Evolutionary conservation across 2,888 invertebrate species (phyloP), one percentile per base, ranked within the genome.

Genomic region (Unio pictorum): DNA sequence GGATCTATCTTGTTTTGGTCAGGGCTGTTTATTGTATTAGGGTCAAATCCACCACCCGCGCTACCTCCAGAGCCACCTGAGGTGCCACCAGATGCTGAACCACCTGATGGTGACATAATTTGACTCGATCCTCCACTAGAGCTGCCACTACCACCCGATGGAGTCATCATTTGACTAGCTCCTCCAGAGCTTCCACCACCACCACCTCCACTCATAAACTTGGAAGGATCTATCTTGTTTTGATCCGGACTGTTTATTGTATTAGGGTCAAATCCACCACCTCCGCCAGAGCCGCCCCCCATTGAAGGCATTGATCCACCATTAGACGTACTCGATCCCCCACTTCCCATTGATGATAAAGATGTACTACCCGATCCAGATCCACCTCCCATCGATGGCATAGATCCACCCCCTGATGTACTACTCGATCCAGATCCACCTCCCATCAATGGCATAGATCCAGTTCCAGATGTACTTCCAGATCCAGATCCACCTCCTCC

Each of bases 1-100:
- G 80, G 80, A 59, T 80, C 76, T 20, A 78, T 75, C 65, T 75
- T 78, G 61, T 80, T 80, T 57, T 77, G 73, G n/a, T 75, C 71
- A 6, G 73, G 68, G 34, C 72, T 71, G 26, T 72, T 76, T 26
- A 73, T 26, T 8, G 66, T 23, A 57, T 72, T 72, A 59, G 75
- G 72, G 63, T 68, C 68, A 62, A 71, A 71, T 4, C 71, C 67
- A 4, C 75, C 68, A 55, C 67, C 34, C 7, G 34, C 7, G 34
- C 34, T 7, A 8, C 34, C 34, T 34, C 34, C 34, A 34, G 34
- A 7, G 34, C 34, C 34, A 34, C 34, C 34, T 1, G 7, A 34
- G 34, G 34, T 34, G 8, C 34, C 8, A 30, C 62, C 61, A 28
- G 56, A 62, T 57, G 60, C 66, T 23, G 61, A 55, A 60, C 56